These are phyloP conservation scores for Naja naja DNA, from an alignment of 2,113 vertebrate species.

Conservation along the genomic window DNA sequence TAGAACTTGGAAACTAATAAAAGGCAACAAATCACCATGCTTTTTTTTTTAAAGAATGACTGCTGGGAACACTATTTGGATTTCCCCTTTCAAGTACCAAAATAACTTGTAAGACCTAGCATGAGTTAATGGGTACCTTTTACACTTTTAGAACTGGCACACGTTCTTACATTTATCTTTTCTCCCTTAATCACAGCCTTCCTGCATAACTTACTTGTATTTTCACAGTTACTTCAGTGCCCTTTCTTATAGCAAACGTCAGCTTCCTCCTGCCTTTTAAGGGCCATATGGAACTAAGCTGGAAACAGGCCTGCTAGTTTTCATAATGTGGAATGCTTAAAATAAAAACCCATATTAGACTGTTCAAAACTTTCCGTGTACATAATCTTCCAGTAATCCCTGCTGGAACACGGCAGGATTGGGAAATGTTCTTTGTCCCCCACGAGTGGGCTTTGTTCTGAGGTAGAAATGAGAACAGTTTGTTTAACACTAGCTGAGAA, in stretches of 20 bases:
- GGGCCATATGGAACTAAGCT: neutral
- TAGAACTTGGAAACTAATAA: neutral
- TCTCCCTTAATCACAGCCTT: neutral
- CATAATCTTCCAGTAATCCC: slow-evolving; percentile 33
- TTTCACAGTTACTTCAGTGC: neutral
- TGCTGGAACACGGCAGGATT: neutral
- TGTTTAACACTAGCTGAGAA: neutral
- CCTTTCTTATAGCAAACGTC: neutral
- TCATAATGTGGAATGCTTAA: neutral
- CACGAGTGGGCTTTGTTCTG: neutral
- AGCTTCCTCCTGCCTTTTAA: neutral
- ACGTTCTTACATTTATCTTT: neutral
- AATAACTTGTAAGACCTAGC: neutral
- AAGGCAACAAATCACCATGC: neutral
- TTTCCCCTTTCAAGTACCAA: neutral
- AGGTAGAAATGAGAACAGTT: neutral
- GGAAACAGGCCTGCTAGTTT: neutral
- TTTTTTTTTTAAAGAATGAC: neutral
- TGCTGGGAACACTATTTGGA: neutral
- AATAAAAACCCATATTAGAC: neutral
- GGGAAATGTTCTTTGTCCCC: neutral
- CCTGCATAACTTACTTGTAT: neutral
- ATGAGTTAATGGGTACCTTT: neutral
- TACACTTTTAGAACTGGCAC: neutral
- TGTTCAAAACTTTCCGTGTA: neutral